Base-by-base conservation (phyloP, 2,113 vertebrate genomes). In the Amblyornis subalaris region DNA sequence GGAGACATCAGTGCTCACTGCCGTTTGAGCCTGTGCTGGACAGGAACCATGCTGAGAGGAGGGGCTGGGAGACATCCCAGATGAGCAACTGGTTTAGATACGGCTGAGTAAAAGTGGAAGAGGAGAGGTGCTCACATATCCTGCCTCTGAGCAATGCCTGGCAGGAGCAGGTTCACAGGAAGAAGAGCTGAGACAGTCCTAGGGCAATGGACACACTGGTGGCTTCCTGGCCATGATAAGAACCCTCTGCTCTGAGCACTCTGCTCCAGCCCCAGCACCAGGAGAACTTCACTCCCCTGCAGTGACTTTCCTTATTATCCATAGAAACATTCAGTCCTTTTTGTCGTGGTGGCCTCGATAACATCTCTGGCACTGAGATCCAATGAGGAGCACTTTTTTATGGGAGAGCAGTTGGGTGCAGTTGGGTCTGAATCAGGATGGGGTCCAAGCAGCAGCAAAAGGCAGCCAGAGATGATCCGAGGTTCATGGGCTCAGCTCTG, bases 351-450 rank as follows among this genome's bases (percentile, higher is more conserved):
- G 42, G 29, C 66, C 71, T 85, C 8, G 2, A 6, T 35, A 35
- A 9, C 28, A 40, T 12, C 62, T 31, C 67, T 73, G 42, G 35
- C 25, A 31, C 66, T 14, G 70, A 60, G 58, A 20, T 11, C 20
- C 53, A 42, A 20, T 22, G 23, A 61, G 22, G n/a, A 76, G 4
- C 1, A 1, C n/a, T 58, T 21, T 0, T 14, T 3, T 8, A 31
- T 0, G 1, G 31, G 50, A 67, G n/a, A 86, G 48, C 48, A 64
- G 2, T 0, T 21, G 78, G 35, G 8, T 64, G 51, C 64, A 73
- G 6, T 0, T 15, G 48, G 28, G 25, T 22, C 35, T 72, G 81
- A 40, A 11, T 42, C 29, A 26, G 38, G 73, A 51, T 54, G 0
- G 1, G 33, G 17, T 65, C 45, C 42, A 20, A 82, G 62, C 17